Evolutionary conservation across 1,140 invertebrate genomes (phyloP).

Genomic region (Sycophila sp.): DNA sequence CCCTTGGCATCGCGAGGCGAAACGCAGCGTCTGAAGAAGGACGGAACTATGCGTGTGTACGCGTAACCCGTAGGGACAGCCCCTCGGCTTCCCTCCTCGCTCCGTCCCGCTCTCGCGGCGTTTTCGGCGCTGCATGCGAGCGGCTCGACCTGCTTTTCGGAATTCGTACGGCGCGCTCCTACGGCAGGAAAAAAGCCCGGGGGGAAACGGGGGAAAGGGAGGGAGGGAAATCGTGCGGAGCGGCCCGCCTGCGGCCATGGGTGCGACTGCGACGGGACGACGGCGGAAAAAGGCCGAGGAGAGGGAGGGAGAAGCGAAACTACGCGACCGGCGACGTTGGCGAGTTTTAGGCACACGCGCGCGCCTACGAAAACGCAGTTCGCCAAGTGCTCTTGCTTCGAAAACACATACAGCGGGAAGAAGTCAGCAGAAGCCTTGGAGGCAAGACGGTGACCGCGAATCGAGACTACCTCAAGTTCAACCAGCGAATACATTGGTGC

Average conservation of each 20-base stretch:
- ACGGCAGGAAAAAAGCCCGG: background rate
- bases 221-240: slow-evolving; percentile 27
- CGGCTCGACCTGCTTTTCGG: slow-evolving; percentile 32
- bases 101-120: background rate
- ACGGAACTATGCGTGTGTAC: too few relatives aligned
- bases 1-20: too few relatives aligned
- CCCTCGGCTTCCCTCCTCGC: too few relatives aligned
- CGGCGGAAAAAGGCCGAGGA: slow-evolving; percentile 5
- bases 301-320: slow-evolving; percentile 23
- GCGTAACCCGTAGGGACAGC: too few relatives aligned
- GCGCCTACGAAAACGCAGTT: slow-evolving; percentile 30
- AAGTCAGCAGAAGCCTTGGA: background rate
- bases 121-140: too few relatives aligned
- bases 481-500: too few relatives aligned
- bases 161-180: slow-evolving; percentile 23
- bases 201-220: background rate
- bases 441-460: too few relatives aligned
- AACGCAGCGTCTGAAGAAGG: too few relatives aligned
- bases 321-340: slow-evolving; percentile 10
- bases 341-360: slow-evolving; percentile 28
- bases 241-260: too few relatives aligned
- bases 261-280: too few relatives aligned
- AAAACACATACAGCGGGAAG: background rate
- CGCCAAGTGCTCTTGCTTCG: background rate
- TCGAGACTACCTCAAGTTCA: too few relatives aligned